Evolutionary conservation across 2,888 invertebrate species (phyloP), one percentile per base, ranked within the genome.

Genomic region (Julus scandinavius): DNA sequence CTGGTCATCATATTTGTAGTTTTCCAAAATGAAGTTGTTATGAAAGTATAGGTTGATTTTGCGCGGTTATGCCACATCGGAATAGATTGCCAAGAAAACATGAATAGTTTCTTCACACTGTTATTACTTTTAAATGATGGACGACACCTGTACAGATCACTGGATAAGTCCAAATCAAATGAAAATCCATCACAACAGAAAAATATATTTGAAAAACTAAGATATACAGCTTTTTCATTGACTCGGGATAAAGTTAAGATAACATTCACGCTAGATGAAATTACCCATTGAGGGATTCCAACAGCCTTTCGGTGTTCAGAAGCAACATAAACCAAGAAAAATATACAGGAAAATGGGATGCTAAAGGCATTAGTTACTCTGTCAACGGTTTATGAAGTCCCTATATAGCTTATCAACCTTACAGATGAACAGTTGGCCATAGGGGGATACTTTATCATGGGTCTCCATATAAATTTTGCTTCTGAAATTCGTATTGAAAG

Each of bases 361-460:
- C 20, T 20, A 29, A 72, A 72, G 72, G 72, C 72, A 72, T 72
- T 72, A 72, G 72, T 72, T 29, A 72, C 72, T 72, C 72, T 72
- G 72, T 72, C 72, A 72, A 72, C 72, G 72, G 72, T 72, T 72
- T 72, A 72, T 72, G 72, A 72, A 72, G 72, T 72, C 72, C 72
- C 72, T 29, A 72, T 29, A 72, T 72, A 29, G 72, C 72, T 72
- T 72, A 72, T 72, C 72, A 72, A 72, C 72, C 72, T 20, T 20
- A 72, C 20, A 72, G 20, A 72, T 11, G 72, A 72, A 72, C 72
- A 72, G 72, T 72, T 20, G 72, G 72, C 72, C 72, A 72, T 72
- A 29, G 72, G 72, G 72, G 72, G 72, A 72, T 72, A 72, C 72
- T 72, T 72, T 72, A 72, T 72, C 72, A 72, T 20, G 9, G 29